Evolutionary conservation across 2,113 vertebrate species (phyloP).

Genomic region (Delphinus delphis): DNA sequence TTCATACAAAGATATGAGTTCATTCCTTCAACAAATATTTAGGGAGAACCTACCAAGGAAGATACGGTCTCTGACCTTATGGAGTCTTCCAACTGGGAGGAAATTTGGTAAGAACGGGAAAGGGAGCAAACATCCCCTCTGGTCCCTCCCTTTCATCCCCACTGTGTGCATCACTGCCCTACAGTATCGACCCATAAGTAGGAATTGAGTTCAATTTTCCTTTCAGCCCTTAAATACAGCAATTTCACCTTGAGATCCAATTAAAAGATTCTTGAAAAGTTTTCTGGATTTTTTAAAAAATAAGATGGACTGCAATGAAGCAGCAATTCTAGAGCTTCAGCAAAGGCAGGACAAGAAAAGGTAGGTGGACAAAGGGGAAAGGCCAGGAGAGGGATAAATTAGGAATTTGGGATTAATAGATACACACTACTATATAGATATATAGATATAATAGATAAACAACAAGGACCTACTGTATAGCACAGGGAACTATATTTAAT

Average conservation of each 20-base stretch:
- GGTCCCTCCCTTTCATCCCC: not conserved
- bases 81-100: not conserved
- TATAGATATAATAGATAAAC: not conserved
- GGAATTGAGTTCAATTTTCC: not conserved
- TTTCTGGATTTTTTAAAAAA: not conserved
- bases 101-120: not conserved
- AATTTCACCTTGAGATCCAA: not conserved
- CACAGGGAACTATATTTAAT: not conserved
- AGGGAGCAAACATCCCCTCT: not conserved
- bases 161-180: not conserved
- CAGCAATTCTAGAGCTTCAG: not conserved
- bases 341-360: not conserved
- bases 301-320: not conserved
- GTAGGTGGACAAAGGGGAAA: not conserved
- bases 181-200: accelerated
- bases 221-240: not conserved
- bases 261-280: not conserved
- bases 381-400: not conserved
- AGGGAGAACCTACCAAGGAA: not conserved
- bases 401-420: not conserved
- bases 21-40: not conserved
- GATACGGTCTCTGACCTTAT: not conserved
- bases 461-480: not conserved
- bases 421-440: not conserved
- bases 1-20: not conserved